Percentiles rank a stretch among this genome's conserved stretches.
Evolutionary conservation across 2,113 vertebrate species (phyloP).

Genomic region (Gila orcuttii): DNA sequence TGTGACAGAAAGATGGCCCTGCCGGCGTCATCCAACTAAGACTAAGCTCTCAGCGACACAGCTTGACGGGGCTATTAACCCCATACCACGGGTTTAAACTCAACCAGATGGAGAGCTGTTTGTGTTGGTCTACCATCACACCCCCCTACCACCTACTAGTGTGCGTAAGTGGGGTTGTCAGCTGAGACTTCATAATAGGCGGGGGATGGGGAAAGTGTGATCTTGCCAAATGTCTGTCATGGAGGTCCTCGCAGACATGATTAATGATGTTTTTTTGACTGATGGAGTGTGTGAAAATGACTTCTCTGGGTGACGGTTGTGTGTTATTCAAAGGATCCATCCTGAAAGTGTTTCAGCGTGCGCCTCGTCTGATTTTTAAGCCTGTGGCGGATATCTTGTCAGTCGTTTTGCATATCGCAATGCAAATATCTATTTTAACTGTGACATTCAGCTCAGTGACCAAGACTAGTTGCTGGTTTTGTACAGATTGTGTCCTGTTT

Average conservation of each 20-base stretch:
- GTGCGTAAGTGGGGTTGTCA: slow-evolving; percentile 50
- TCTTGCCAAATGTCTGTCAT: slow-evolving; percentile 55
- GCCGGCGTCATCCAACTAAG: slow-evolving; percentile 46
- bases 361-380: not conserved
- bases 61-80: slow-evolving; percentile 59
- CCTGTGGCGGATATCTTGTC: not conserved
- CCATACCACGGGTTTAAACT: slow-evolving; percentile 58
- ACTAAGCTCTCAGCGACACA: slow-evolving; percentile 52
- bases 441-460: not conserved
- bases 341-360: slow-evolving; percentile 11
- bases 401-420: not conserved
- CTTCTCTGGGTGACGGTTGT: slow-evolving; percentile 31
- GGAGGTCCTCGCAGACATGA: slow-evolving; percentile 51
- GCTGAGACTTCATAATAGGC: slow-evolving; percentile 43
- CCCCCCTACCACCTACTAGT: slow-evolving; percentile 24
- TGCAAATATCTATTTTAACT: not conserved
- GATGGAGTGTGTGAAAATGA: slow-evolving; percentile 41
- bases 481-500: not conserved
- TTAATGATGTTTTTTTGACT: slow-evolving; percentile 60
- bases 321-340: not conserved
- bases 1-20: slow-evolving; percentile 53
- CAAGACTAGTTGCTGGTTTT: not conserved
- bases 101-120: slow-evolving; percentile 64
- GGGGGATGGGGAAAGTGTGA: slow-evolving; percentile 49
- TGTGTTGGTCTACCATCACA: slow-evolving; percentile 47